Conservation (phyloP, 2,888 invertebrate species). For the Aspidiotus rigidus region DNA sequence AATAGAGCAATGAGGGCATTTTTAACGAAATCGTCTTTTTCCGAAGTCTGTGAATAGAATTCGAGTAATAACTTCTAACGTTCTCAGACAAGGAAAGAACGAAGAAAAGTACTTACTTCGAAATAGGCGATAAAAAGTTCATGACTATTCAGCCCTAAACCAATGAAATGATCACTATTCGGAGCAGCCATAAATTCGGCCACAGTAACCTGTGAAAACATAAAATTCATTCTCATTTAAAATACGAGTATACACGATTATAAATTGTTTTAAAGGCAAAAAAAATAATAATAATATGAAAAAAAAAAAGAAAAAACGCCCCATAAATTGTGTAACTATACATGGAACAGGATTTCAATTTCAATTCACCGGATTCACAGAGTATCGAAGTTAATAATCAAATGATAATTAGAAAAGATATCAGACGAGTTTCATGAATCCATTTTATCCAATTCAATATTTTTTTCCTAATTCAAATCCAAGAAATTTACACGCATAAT, state of each 20-base stretch:
- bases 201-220: conserved; percentile 41
- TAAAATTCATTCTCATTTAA: conserved; percentile 5
- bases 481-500: no score
- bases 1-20: conserved; percentile 46
- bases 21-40: conserved; percentile 41
- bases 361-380: no score
- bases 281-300: no score
- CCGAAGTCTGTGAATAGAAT: conserved; percentile 39
- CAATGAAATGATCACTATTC: conserved; percentile 46
- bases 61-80: neutral
- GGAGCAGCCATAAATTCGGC: conserved; percentile 47
- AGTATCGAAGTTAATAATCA: no score
- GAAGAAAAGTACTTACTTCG: conserved; percentile 10
- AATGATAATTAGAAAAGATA: no score
- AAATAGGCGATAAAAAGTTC: conserved; percentile 42
- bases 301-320: no score
- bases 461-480: no score
- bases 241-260: neutral
- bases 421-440: no score
- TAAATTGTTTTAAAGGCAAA: no score
- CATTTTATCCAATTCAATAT: no score
- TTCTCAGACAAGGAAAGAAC: neutral
- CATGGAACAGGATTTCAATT: no score
- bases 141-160: conserved; percentile 44
- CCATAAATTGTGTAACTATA: no score